Conservation (phyloP, 1,140 invertebrate species). For the Holotrichia oblita region DNA sequence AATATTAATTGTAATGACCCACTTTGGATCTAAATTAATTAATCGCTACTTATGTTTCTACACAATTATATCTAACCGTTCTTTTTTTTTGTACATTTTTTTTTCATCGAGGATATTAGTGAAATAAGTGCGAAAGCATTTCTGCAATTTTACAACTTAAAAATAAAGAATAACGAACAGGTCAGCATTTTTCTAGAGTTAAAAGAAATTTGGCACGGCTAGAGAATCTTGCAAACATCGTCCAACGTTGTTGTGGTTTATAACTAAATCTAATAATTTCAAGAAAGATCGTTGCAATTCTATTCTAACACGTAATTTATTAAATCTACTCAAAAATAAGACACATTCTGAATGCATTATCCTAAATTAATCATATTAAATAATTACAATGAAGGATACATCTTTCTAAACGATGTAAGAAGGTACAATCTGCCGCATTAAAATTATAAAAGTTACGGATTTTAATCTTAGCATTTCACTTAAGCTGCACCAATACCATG, state of each 20-base stretch:
- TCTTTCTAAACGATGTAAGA: neutral
- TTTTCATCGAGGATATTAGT: neutral
- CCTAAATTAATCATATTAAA: neutral
- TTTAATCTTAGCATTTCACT: constrained; percentile 66
- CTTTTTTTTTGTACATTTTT: neutral
- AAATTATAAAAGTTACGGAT: too few species aligned
- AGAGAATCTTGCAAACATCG: neutral
- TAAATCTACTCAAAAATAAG: constrained; percentile 18
- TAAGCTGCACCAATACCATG: constrained; percentile 88
- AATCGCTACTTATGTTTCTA: neutral
- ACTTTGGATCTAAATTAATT: too few species aligned
- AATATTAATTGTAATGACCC: too few species aligned
- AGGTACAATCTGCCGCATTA: neutral
- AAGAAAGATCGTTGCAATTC: too few species aligned
- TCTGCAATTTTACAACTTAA: neutral
- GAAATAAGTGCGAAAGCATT: neutral
- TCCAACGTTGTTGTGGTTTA: too few species aligned
- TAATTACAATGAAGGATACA: neutral
- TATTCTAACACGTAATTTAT: too few species aligned
- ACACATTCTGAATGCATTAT: constrained; percentile 11
- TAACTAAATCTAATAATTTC: too few species aligned
- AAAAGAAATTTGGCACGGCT: neutral
- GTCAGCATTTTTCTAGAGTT: neutral
- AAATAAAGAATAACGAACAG: neutral
- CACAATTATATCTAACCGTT: neutral